Evolutionary conservation across 2,888 invertebrate species (phyloP).

Genomic region (Hirtodrosophila duncani): DNA sequence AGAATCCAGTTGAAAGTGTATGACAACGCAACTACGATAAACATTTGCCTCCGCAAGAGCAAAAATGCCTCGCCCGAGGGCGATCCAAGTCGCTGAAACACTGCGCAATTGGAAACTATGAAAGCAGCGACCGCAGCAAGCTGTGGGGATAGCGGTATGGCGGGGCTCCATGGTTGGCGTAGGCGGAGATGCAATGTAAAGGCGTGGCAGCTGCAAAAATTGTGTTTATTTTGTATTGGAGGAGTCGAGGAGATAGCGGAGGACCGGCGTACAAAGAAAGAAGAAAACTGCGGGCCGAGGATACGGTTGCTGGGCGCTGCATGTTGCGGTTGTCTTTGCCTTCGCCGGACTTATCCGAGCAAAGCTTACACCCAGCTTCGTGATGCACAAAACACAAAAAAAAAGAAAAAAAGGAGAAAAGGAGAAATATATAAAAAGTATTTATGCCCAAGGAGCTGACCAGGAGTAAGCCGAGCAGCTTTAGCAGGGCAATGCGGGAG

Average conservation of each 20-base stretch:
- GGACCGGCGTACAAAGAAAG: background rate
- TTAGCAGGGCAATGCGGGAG: no score
- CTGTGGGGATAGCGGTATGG: background rate
- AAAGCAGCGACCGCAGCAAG: constrained; percentile 48
- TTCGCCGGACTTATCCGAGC: background rate
- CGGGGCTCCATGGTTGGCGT: background rate
- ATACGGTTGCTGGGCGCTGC: background rate
- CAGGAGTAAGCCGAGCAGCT: no score
- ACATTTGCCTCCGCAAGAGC: constrained; percentile 5
- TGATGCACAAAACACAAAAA: no score
- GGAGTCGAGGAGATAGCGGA: background rate
- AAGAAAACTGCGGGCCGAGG: constrained; percentile 15
- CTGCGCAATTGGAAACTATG: constrained; percentile 52
- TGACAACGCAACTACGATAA: constrained; percentile 25
- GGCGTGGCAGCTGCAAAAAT: constrained; percentile 39
- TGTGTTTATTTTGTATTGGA: constrained; percentile 53
- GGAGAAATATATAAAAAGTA: no score
- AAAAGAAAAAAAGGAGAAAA: no score
- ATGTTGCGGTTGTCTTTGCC: constrained; percentile 17
- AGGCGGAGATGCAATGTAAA: background rate
- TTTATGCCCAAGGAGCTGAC: no score
- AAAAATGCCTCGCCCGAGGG: no score
- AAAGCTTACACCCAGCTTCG: no score
- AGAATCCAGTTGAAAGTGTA: no score
- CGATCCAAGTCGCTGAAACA: constrained; percentile 28